phyloP scores from a whole-genome alignment of 2,797 vertebrate species.

The Holocentrus rufus region DNA sequence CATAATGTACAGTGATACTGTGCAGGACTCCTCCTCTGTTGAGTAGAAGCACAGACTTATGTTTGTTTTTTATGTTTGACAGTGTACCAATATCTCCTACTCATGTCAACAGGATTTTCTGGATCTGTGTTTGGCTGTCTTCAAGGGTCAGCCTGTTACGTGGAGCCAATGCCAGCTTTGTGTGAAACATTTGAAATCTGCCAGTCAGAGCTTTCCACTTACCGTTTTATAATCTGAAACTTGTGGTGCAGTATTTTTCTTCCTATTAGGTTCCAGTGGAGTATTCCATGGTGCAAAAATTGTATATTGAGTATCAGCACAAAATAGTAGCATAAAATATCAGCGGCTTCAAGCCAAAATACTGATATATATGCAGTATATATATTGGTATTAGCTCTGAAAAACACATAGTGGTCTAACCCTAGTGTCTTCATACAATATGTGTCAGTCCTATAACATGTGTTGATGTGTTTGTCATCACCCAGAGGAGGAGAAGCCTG shows the following conservation, averaged over 20 bases:
- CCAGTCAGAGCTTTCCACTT: too few relatives aligned
- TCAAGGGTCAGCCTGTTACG: conserved; percentile 31
- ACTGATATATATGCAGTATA: too few relatives aligned
- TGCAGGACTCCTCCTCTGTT: background rate
- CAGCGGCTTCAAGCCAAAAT: background rate
- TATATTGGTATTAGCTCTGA: background rate
- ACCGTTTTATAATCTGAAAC: too few relatives aligned
- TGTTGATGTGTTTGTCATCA: conserved; percentile 83
- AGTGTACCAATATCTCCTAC: background rate
- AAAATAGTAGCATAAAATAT: too few relatives aligned
- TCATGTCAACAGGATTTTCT: background rate
- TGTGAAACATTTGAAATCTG: too few relatives aligned
- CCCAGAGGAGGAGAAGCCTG: conserved; percentile 89
- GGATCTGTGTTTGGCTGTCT: conserved; percentile 23
- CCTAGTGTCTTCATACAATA: conserved; percentile 23
- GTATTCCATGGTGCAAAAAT: too few relatives aligned
- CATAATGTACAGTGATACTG: background rate
- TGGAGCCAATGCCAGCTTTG: background rate
- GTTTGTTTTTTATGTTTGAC: conserved; percentile 40
- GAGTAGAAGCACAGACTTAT: conserved; percentile 17
- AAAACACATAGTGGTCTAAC: conserved; percentile 20
- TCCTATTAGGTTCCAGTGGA: too few relatives aligned
- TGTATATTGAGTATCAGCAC: too few relatives aligned
- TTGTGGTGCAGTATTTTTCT: too few relatives aligned
- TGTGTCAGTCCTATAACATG: conserved; percentile 52